Percentiles rank a stretch among this genome's conserved stretches.
Conservation (phyloP, 1,140 invertebrate species). For the Manduca sexta region DNA sequence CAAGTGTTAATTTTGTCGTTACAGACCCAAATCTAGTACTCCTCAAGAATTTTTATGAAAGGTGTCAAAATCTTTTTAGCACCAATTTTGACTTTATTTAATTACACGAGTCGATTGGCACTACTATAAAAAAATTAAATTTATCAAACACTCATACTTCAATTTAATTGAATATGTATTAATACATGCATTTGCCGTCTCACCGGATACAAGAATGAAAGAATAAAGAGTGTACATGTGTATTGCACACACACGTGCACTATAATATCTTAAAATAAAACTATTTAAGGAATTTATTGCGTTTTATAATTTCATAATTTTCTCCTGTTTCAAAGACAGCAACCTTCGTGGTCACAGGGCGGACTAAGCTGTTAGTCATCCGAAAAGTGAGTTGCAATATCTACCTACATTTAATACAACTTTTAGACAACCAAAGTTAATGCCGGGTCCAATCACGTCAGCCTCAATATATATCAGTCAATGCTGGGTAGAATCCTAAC, state of each 20-base stretch:
- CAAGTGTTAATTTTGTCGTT: slow-evolving; percentile 13
- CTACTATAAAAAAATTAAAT: slow-evolving; percentile 14
- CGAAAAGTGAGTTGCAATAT: neutral
- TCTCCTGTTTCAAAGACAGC: too few relatives aligned
- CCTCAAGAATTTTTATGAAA: slow-evolving; percentile 21
- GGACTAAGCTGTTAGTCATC: too few relatives aligned
- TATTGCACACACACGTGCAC: too few relatives aligned
- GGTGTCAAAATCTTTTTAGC: slow-evolving; percentile 18
- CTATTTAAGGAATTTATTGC: too few relatives aligned
- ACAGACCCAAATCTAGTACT: slow-evolving; percentile 6
- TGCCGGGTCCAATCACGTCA: neutral
- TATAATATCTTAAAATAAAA: too few relatives aligned
- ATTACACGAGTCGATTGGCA: slow-evolving; percentile 14
- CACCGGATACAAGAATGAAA: slow-evolving; percentile 11
- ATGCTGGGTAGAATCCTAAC: neutral
- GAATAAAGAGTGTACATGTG: too few relatives aligned
- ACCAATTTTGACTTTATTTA: slow-evolving; percentile 19
- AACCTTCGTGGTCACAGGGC: too few relatives aligned
- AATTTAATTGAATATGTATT: slow-evolving; percentile 7
- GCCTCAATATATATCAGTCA: neutral
- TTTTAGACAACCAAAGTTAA: too few relatives aligned
- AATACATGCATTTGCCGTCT: slow-evolving; percentile 11
- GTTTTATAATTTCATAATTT: too few relatives aligned
- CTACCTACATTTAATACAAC: neutral
- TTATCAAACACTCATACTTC: slow-evolving; percentile 7